Conservation (phyloP, 2,113 vertebrate species). For the Ictalurus punctatus region DNA sequence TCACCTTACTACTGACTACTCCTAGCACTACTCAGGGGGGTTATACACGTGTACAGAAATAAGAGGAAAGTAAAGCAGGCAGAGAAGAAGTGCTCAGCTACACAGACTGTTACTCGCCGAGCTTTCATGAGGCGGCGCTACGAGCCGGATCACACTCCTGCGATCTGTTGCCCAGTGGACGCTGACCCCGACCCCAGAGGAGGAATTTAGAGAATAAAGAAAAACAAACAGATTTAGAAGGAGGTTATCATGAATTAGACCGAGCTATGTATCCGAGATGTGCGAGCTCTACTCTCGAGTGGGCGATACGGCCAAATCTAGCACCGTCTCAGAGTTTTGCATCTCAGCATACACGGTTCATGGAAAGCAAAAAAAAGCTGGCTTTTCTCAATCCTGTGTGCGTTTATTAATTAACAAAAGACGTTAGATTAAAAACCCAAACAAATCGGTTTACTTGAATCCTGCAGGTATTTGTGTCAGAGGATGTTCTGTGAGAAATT, state of each 20-base stretch:
- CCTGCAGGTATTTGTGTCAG: background rate
- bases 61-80: conserved; percentile 1
- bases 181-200: conserved; percentile 51
- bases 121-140: conserved; percentile 57
- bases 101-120: conserved; percentile 70
- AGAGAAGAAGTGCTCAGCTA: conserved; percentile 41
- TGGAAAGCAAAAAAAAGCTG: background rate
- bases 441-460: background rate
- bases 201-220: conserved; percentile 44
- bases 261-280: conserved; percentile 1
- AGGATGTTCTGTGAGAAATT: background rate
- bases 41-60: background rate
- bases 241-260: conserved; percentile 36
- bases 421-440: background rate
- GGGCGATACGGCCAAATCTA: background rate
- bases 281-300: background rate
- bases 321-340: background rate
- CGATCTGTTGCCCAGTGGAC: conserved; percentile 60
- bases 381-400: background rate
- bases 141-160: conserved; percentile 63
- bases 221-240: conserved; percentile 49
- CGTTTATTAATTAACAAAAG: background rate
- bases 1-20: conserved; percentile 9
- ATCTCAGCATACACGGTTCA: background rate
- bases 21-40: background rate